Evolutionary conservation across 2,113 vertebrate species (phyloP), one percentile per base, ranked within the genome.

Genomic region (Menura novaehollandiae): DNA sequence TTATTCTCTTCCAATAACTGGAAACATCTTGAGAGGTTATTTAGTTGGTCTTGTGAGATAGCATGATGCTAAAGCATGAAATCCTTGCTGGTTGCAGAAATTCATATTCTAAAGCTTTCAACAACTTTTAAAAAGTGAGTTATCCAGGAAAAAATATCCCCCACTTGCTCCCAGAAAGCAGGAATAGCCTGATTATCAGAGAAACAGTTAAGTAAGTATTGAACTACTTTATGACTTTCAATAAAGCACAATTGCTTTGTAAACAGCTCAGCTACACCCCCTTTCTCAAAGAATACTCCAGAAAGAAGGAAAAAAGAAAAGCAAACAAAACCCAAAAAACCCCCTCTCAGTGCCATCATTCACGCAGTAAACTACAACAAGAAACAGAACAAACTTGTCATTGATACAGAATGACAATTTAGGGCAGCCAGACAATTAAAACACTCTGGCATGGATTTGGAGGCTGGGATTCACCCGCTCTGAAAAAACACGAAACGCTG

Each of bases 221-320:
- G 60, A 89, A 80, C 76, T n/a, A 51, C 35, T 95, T 93, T 92
- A 95, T 52, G 72, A 78, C 90, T 90, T 93, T 75, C 64, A 92
- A 46, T 88, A 94, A 92, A 96, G 85, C 64, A 92, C 56, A 86
- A 78, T 1, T 84, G 60, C 79, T 88, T 78, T 88, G 79, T 64
- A 86, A 93, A 95, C 76, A 94, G 68, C 72, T 64, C 71, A 82
- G 80, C 44, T 75, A 79, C 41, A 51, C 15, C 74, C 59, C 51
- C 46, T 63, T 80, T 71, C 15, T 27, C 44, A 58, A 88, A 88
- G 75, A 77, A 93, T 7, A 47, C 55, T 74, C 66, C 18, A 82
- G 52, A 33, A 72, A 72, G 5, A 15, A 26, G 8, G 4, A 3
- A 22, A 35, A 26, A 16, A 22, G 8, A 21, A 23, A 5, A 7